Base-by-base conservation (phyloP, 1,140 invertebrate species). In the Drosophila tristis region DNA sequence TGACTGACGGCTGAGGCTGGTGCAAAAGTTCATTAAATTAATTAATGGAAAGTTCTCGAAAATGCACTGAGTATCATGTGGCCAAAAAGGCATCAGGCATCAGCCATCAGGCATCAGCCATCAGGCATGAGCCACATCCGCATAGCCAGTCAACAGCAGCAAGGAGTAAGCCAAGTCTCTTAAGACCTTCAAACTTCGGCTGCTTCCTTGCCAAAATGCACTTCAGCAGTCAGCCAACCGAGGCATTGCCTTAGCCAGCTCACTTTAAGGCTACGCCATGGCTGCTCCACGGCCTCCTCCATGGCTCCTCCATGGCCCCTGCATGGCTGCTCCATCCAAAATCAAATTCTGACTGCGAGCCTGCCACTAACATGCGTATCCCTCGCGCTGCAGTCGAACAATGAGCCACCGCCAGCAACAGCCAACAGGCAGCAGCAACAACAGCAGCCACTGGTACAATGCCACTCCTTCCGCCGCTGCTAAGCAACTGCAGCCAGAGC, bases 331-430 rank as follows among this genome's bases (percentile, higher is more conserved):
- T 44, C 39, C 8, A 13, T 54, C 49, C 67, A 75, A 77, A 86
- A 71, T 77, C 62, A 58, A 74, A 70, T 63, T 48, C 75, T 45
- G 59, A 66, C 80, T 70, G 78, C 78, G 68, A 81, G 59, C 8
- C 60, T 86, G 78, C 78, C 78, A 87, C 61, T 58, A 86, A 68
- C 81, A 86, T 86, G 78, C 81, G 78, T 82, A 71, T 72, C 51
- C 74, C 57, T 53, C 51, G 82, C 78, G 74, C 62, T 74, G 70
- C 74, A 78, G 80, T 64, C 61, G 79, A 87, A 86, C 81, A 86
- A 86, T 87, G 59, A 74, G 64, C 55, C 58, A 58, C 82, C 78
- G 50, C 62, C 74, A 74, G 48, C 55, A 65, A 35, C 67, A 68
- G 44, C 44, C 31, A 35, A 9, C 25, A 29, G 50, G 31, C 42